A percentile compares a stretch with the other conserved stretches of the same genome.
These are phyloP conservation scores for Porites rus DNA, from an alignment of 92 coral and sea anemone genomes.

Conservation along the genomic window DNA sequence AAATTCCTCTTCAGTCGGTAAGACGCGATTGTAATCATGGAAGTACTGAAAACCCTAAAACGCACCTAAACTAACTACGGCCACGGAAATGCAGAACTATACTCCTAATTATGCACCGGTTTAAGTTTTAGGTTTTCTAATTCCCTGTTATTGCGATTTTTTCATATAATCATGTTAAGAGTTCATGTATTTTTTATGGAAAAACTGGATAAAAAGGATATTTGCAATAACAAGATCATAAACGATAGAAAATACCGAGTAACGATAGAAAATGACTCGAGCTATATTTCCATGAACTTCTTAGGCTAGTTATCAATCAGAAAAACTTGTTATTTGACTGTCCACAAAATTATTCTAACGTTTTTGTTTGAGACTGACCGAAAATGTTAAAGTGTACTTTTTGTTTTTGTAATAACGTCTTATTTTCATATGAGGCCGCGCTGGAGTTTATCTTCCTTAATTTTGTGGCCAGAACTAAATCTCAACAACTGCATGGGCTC, in stretches of 20 bases:
- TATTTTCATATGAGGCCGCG: too few species aligned
- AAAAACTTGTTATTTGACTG: too few species aligned
- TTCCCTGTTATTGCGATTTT: conserved; percentile 40
- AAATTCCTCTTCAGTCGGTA: background rate
- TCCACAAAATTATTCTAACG: too few species aligned
- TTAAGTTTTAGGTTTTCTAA: conserved; percentile 13
- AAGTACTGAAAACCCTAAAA: background rate
- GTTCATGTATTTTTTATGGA: conserved; percentile 24
- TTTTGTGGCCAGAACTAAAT: too few species aligned
- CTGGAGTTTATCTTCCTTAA: too few species aligned
- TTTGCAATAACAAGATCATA: background rate
- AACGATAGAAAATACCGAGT: background rate
- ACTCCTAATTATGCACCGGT: conserved; percentile 1
- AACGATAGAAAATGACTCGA: background rate
- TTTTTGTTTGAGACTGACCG: too few species aligned
- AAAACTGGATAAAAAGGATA: background rate
- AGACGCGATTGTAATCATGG: background rate
- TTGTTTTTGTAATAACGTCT: too few species aligned
- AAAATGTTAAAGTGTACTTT: too few species aligned
- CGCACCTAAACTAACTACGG: background rate
- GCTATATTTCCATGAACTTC: background rate
- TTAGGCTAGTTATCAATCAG: too few species aligned
- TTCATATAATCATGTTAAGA: conserved; percentile 24
- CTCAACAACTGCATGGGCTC: too few species aligned
- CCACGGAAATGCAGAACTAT: background rate